Percentiles rank a stretch among this genome's conserved stretches.
These are phyloP conservation scores for Drosophila cardini DNA, from an alignment of 1,140 invertebrate species.

Conservation along the genomic window DNA sequence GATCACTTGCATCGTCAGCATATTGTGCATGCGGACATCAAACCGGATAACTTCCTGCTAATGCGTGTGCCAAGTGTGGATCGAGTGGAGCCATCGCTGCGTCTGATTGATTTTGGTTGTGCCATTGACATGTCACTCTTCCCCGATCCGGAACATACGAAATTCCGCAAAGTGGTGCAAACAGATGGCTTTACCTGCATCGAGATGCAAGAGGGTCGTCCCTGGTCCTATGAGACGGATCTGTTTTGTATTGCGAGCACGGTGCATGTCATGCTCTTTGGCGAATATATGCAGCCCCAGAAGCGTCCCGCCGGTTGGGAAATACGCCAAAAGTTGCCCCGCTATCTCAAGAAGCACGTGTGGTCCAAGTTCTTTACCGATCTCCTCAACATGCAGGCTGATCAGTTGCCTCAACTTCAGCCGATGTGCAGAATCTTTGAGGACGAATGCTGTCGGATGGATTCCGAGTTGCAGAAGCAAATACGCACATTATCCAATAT, in stretches of 20 bases:
- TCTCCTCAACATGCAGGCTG: slow-evolving; percentile 88
- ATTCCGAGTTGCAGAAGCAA: slow-evolving; percentile 84
- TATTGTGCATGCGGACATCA: slow-evolving; percentile 98
- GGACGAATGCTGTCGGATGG: slow-evolving; percentile 86
- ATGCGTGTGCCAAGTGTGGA: slow-evolving; percentile 85
- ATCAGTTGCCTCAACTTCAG: slow-evolving; percentile 87
- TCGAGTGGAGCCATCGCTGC: slow-evolving; percentile 86
- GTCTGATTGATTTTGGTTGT: slow-evolving; percentile 94
- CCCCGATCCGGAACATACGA: slow-evolving; percentile 90
- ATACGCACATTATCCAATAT: slow-evolving; percentile 83
- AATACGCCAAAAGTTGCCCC: slow-evolving; percentile 87
- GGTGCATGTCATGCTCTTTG: slow-evolving; percentile 94
- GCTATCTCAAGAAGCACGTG: slow-evolving; percentile 86
- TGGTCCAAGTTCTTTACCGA: slow-evolving; percentile 89
- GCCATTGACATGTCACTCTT: slow-evolving; percentile 96
- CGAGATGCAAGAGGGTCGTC: slow-evolving; percentile 93
- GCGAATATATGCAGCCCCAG: slow-evolving; percentile 92
- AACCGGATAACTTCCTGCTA: slow-evolving; percentile 98
- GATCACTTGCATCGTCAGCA: slow-evolving; percentile 94
- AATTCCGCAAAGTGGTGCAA: slow-evolving; percentile 88
- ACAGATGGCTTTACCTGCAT: slow-evolving; percentile 93
- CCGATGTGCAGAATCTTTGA: slow-evolving; percentile 88
- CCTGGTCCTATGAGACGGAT: slow-evolving; percentile 97
- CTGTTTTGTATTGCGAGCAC: slow-evolving; percentile 94
- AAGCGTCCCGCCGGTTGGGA: slow-evolving; percentile 78